Percentiles rank a stretch among this genome's conserved stretches.
These are phyloP conservation scores for Troilus luridus DNA, from an alignment of 2,888 invertebrate species.

Conservation along the genomic window DNA sequence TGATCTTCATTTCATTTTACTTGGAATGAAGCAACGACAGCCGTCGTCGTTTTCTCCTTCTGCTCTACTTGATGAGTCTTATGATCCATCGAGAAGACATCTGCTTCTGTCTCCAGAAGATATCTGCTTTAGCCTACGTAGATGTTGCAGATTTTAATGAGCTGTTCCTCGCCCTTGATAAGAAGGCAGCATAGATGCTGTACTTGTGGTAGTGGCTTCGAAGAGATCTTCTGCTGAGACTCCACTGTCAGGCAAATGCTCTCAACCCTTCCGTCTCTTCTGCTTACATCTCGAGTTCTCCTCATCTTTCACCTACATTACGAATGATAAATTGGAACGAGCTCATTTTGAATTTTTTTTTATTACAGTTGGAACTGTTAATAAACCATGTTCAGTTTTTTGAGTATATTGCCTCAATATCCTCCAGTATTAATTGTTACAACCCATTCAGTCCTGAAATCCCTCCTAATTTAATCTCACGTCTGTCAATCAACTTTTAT, in stretches of 20 bases:
- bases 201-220: not conserved
- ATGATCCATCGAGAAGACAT: slow-evolving; percentile 19
- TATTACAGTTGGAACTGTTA: slow-evolving; percentile 30
- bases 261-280: not conserved
- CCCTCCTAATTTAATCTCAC: not conserved
- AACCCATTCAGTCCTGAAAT: not conserved
- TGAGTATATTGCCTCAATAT: slow-evolving; percentile 38
- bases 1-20: slow-evolving; percentile 41
- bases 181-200: not conserved
- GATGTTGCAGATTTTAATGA: not conserved
- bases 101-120: too few relatives aligned
- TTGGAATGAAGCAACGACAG: slow-evolving; percentile 20
- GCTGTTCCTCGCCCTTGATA: not conserved
- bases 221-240: slow-evolving; percentile 18
- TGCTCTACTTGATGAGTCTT: slow-evolving; percentile 13
- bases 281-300: not conserved
- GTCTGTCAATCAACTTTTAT: not conserved
- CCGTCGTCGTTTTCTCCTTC: not conserved
- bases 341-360: slow-evolving; percentile 11
- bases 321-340: not conserved
- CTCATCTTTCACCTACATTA: not conserved
- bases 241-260: not conserved
- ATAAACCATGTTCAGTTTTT: slow-evolving; percentile 39
- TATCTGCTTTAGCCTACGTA: not conserved
- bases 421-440: not conserved